Base-by-base conservation (phyloP, 2,113 vertebrate species). In the Noctilio leporinus region DNA sequence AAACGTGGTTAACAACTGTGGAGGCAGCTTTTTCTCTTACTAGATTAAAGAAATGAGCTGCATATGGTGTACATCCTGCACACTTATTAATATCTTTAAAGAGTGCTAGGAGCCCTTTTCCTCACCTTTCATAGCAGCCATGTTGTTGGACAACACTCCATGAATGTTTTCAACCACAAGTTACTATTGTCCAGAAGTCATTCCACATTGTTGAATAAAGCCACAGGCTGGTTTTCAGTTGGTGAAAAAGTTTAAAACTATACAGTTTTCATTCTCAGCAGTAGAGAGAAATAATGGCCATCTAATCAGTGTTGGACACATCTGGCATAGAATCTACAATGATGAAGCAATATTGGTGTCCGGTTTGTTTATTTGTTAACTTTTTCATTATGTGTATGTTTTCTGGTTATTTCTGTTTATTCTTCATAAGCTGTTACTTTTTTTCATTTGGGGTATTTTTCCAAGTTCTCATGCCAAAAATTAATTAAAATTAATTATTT, bases 21-120 rank as follows among this genome's bases (percentile, higher is more conserved):
- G 75, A 96, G 81, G 67, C 76, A 78, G 51, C 26, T n/a, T 92
- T 90, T 80, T 82, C 81, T 82, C 62, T 89, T 35, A 43, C 14
- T 17, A 85, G 82, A 59, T 86, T 80, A 86, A 89, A 95, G 72
- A 62, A 64, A 92, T 65, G 45, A 88, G 51, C 82, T 78, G 4
- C 76, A 91, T 24, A 10, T 64, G 28, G 45, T 81, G 26, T 84
- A 59, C 57, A 57, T 76, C 65, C 86, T 88, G 67, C 81, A 69
- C 65, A 75, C 40, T 91, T 90, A 82, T 55, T 92, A 92, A 83
- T 86, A 80, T 80, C 47, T 87, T 90, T 87, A 89, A 78, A 92
- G 64, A 83, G 33, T 43, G 70, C 89, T 80, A 17, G 45, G 28
- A 94, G 70, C 64, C 67, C 75, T 85, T 90, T 26, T 70, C 92